Evolutionary conservation across 1,140 invertebrate species (phyloP), one percentile per base, ranked within the genome.

Genomic region (Magallana angulata): DNA sequence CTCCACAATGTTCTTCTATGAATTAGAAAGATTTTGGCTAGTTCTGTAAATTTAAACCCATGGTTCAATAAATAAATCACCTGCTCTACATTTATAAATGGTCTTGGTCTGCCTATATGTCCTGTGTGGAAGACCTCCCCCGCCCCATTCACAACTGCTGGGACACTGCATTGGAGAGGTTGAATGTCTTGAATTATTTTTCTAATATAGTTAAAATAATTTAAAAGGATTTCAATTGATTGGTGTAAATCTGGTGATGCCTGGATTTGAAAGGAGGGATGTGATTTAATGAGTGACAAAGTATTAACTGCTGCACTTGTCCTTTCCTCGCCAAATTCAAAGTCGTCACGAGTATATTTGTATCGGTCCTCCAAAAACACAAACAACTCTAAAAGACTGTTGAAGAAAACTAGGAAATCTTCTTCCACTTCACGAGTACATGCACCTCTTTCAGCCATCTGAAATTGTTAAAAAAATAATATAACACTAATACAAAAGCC

Each of bases 51-150:
- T 62, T 62, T 62, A 62, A 62, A 62, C n/a, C 60, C 60, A 62
- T 62, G 12, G 60, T 62, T 62, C 60, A 62, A 62, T 62, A 62
- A 62, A 62, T 62, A 62, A 16, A 62, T 62, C 60, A 62, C 60
- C n/a, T 62, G 60, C 60, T 62, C 60, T 62, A 62, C n/a, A 62
- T 62, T 62, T 62, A 62, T 62, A 62, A 62, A 62, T 62, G 7
- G 0, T 62, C 12, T 62, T 16, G 60, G 60, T 62, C 60, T 62
- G 60, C 60, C 60, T 62, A 62, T n/a, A 62, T 62, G 12, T 62
- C 60, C 60, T 62, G 14, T 62, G n/a, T 62, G 60, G 7, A 62
- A 62, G 12, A 62, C 60, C 14, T 62, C 14, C 60, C 60, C 60
- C 12, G 60, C 60, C 9, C 60, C 60, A 62, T 62, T 62, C 60